A percentile compares a stretch with the other conserved stretches of the same genome.
Evolutionary conservation across 2,113 vertebrate species (phyloP).

Genomic region (Eudorcas thomsonii): DNA sequence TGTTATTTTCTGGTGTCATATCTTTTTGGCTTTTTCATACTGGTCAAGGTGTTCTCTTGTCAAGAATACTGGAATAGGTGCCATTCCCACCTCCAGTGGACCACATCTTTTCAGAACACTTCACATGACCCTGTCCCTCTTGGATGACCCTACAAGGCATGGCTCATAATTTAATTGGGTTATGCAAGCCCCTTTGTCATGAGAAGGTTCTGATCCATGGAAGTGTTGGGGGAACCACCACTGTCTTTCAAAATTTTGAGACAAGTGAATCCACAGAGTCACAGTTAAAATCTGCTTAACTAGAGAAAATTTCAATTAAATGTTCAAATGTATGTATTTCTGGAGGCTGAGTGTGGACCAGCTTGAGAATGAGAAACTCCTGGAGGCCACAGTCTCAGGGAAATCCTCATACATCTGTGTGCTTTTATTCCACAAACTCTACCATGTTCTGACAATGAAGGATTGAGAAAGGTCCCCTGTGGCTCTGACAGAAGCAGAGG

Average conservation of each 20-base stretch:
- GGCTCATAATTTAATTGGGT: neutral
- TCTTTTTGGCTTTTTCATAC: neutral
- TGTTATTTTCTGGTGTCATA: neutral
- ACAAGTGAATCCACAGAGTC: neutral
- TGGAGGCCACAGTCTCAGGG: neutral
- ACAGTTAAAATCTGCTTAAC: neutral
- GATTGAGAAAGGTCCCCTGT: neutral
- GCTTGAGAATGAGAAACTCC: neutral
- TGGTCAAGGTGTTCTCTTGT: neutral
- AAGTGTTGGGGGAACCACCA: neutral
- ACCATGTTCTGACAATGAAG: neutral
- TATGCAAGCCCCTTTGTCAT: neutral
- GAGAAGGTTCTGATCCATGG: neutral
- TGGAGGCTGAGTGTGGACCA: neutral
- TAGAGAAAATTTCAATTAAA: neutral
- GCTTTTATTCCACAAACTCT: neutral
- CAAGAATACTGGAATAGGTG: neutral
- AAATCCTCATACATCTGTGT: fast-evolving
- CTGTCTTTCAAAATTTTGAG: neutral
- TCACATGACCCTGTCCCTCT: neutral
- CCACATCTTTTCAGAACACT: neutral
- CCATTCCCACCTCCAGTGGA: neutral
- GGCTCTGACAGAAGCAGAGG: neutral
- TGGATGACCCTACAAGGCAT: neutral
- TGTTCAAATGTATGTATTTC: neutral